Base-by-base conservation (phyloP, 2,888 invertebrate species). In the Zygogramma bicolorata region DNA sequence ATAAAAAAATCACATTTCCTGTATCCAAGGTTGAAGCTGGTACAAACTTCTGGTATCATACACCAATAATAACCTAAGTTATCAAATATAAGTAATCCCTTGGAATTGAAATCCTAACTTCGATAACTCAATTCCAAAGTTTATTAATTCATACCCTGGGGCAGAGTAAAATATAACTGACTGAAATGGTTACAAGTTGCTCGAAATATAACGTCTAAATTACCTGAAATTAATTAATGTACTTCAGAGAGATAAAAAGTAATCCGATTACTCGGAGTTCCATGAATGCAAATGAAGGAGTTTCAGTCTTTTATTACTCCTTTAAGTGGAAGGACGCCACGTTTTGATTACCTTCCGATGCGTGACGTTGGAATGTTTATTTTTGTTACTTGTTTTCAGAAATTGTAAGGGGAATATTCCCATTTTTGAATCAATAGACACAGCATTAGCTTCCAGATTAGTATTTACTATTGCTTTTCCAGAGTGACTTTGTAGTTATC, bases 211-310 rank as follows among this genome's bases (percentile, higher is more conserved):
- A 71, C 75, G 71, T 73, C 67, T 58, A 68, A 73, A 75, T 73
- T 75, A 75, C 71, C 71, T 73, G 71, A 68, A 73, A 75, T 73
- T 73, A 75, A 73, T 75, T 71, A 73, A 69, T 63, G 63, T 57
- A 69, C 60, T 67, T 66, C 69, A 60, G 60, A 71, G 70, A 75
- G 73, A 75, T 53, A 69, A 71, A 72, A 75, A 68, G 29, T 75
- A 73, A 75, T 75, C 75, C 65, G 71, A 73, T 75, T 75, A 75
- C 59, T 60, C 42, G 10, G 65, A 29, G 65, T 65, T 68, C 65
- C 68, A 65, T 72, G 68, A 62, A 59, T 58, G 65, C 53, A 69
- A 65, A 68, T 72, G 65, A 65, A 68, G 60, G 61, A 65, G 69
- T 65, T 57, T 69, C 42, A 60, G 61, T 29, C 65, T 59, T 53